Base-by-base conservation (phyloP, 2,113 vertebrate genomes). In the Pelmatolapia mariae region DNA sequence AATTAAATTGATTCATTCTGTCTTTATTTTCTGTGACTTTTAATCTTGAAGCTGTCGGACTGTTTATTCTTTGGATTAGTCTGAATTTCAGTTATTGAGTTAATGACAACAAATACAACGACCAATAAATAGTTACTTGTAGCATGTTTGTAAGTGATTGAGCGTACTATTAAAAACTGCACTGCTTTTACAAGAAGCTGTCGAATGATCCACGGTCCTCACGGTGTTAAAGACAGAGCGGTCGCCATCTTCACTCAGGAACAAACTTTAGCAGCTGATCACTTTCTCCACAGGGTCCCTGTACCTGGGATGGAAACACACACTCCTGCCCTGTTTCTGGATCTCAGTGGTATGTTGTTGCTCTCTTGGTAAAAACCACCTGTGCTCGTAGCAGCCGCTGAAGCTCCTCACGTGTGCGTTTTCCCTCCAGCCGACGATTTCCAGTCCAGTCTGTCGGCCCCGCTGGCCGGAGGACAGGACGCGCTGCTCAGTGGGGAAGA, bases 221-320 rank as follows among this genome's bases (percentile, higher is more conserved):
- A 1, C 3, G 1, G 63, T 7, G 3, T n/a, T 0, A 68, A 40
- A 68, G 19, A 38, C 33, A 2, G 33, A 13, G 19, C 7, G 7
- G 22, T 8, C 22, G 19, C 31, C 61, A 5, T 1, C 61, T n/a
- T 12, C 61, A 66, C 31, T n/a, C 31, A 66, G 61, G 31, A 38
- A 13, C 29, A 33, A 19, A 33, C 10, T 1, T 38, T 3, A 36
- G 31, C 33, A 22, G 33, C 61, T 38, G 61, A 8, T 80, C 54
- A 10, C 31, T 89, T n/a, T 91, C n/a, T 94, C 91, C 90, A 45
- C 95, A 99, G 98, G 97, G 97, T 97, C 45, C 98, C 98, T 5
- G 97, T 97, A 61, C 91, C 98, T 56, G 98, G 98, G 78, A 99
- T 99, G 98, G 98, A 99, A 91, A 98, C 97, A 0, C 98, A 99